Evolutionary conservation across 2,888 invertebrate species (phyloP).

Genomic region (Ashinkailepas kermadecensis): DNA sequence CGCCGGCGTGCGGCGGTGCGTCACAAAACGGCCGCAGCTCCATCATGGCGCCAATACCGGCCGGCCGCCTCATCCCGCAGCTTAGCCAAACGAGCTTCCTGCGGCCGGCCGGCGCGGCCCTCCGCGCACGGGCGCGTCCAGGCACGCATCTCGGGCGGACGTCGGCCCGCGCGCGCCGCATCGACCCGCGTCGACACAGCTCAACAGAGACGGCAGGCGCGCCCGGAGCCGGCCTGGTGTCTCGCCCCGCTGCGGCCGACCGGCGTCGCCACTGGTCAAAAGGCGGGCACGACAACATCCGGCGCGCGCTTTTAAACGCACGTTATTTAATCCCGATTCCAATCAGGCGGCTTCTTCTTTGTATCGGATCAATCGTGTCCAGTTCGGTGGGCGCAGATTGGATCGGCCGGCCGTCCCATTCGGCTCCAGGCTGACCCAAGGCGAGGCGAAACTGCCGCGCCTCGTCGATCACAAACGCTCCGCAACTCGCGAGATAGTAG

Average conservation of each 20-base stretch:
- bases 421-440: no score
- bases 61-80: not conserved
- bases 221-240: not conserved
- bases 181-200: not conserved
- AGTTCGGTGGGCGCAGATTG: not conserved
- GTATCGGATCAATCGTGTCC: not conserved
- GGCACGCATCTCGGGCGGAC: not conserved
- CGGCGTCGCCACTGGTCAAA: not conserved
- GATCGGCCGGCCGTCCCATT: not conserved
- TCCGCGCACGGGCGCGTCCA: not conserved
- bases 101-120: not conserved
- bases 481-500: no score
- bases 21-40: no score
- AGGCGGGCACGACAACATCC: not conserved
- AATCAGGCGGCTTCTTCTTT: not conserved
- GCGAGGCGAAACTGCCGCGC: no score
- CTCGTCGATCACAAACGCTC: no score
- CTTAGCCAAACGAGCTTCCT: not conserved
- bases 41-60: no score
- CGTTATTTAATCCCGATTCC: slow-evolving; percentile 13
- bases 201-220: not conserved
- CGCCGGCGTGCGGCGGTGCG: no score
- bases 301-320: not conserved
- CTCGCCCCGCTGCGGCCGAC: not conserved
- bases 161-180: not conserved